These are phyloP conservation scores for Apteryx owenii DNA, from an alignment of 2,113 vertebrate genomes.

Conservation along the genomic window DNA sequence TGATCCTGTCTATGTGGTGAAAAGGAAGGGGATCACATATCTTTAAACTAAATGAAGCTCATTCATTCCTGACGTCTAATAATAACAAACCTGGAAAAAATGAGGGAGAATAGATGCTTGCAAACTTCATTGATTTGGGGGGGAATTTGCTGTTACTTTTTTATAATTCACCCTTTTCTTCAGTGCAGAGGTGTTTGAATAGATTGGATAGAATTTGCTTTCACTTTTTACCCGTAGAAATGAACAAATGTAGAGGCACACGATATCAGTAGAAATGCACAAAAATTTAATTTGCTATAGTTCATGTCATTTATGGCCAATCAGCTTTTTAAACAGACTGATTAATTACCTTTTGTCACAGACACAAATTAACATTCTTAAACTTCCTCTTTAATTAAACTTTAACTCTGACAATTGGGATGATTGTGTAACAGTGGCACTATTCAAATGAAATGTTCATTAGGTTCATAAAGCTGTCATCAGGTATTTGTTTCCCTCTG, in stretches of 20 bases:
- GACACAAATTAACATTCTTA: not conserved
- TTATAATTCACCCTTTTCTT: not conserved
- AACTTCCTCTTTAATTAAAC: not conserved
- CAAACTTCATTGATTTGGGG: not conserved
- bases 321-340: not conserved
- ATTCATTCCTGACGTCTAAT: not conserved
- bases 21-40: not conserved
- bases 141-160: not conserved
- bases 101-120: not conserved
- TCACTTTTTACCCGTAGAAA: not conserved
- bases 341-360: not conserved
- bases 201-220: not conserved
- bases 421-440: not conserved
- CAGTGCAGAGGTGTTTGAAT: not conserved
- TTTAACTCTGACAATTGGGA: not conserved
- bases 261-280: not conserved
- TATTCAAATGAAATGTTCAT: not conserved
- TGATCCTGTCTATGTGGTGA: not conserved
- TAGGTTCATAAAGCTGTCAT: not conserved
- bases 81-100: not conserved
- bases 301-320: not conserved
- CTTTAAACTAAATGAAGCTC: not conserved
- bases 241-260: not conserved
- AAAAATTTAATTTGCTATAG: not conserved
- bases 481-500: not conserved